A percentile compares a stretch with the other conserved stretches of the same genome.
Evolutionary conservation across 2,888 invertebrate genomes (phyloP).

Genomic region (Drosophila suboccidentalis): DNA sequence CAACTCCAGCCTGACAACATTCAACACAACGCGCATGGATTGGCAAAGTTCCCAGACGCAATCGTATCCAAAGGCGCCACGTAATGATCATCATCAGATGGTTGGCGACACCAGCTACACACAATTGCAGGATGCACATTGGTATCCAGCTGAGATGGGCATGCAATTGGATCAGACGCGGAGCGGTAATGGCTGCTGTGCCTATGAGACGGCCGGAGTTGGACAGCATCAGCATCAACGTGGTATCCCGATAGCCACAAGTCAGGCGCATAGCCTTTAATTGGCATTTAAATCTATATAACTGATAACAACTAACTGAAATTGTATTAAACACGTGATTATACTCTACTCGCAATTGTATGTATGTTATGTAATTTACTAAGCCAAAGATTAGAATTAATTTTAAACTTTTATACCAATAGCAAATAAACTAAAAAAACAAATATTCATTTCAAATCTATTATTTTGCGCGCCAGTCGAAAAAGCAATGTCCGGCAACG

Average conservation of each 20-base stretch:
- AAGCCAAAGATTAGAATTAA: constrained; percentile 70
- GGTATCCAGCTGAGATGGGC: constrained; percentile 60
- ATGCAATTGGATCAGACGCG: constrained; percentile 63
- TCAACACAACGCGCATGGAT: constrained; percentile 60
- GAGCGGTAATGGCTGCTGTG: constrained; percentile 47
- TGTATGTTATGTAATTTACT: constrained; percentile 50
- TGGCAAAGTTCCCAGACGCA: constrained; percentile 63
- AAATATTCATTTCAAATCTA: constrained; percentile 12
- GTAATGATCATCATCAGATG: constrained; percentile 43
- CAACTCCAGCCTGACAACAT: constrained; percentile 44
- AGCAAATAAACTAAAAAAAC: constrained; percentile 45
- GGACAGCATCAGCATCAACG: constrained; percentile 68
- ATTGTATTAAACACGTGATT: constrained; percentile 68
- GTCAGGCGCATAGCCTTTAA: constrained; percentile 66
- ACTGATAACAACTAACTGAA: constrained; percentile 21
- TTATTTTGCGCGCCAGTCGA: background rate
- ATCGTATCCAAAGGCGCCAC: constrained; percentile 55
- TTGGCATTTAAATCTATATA: constrained; percentile 12
- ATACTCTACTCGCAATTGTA: constrained; percentile 30
- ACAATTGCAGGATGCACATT: constrained; percentile 61
- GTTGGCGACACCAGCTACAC: constrained; percentile 47
- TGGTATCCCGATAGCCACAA: constrained; percentile 58
- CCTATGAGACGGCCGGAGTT: constrained; percentile 61
- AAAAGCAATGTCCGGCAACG: constrained; percentile 20
- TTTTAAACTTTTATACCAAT: constrained; percentile 25